Evolutionary conservation across 2,888 invertebrate species (phyloP).

Genomic region (Zeuzera pyrina): DNA sequence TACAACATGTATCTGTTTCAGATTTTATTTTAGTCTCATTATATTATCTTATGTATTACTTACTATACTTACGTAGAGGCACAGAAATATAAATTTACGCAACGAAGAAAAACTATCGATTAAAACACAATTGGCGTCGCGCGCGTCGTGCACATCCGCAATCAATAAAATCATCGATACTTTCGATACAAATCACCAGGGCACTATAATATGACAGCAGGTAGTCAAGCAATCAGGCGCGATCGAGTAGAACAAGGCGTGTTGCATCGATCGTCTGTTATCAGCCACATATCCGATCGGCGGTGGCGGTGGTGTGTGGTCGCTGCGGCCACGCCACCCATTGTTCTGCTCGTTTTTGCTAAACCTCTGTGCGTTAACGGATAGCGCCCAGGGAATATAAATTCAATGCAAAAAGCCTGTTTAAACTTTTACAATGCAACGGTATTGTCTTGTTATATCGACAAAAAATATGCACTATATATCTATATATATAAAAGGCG

Average conservation of each 20-base stretch:
- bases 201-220: constrained; percentile 34
- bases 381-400: constrained; percentile 38
- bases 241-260: constrained; percentile 12
- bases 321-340: constrained; percentile 19
- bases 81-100: too few relatives aligned
- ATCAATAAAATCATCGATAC: constrained; percentile 30
- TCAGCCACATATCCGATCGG: constrained; percentile 28
- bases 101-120: too few relatives aligned
- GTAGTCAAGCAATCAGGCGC: constrained; percentile 16
- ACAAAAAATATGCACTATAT: too few relatives aligned
- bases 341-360: constrained; percentile 35
- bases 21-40: too few relatives aligned
- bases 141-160: constrained; percentile 13
- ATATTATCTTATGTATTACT: too few relatives aligned
- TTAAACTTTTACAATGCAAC: constrained; percentile 41
- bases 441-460: too few relatives aligned
- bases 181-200: constrained; percentile 42
- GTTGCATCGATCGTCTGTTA: constrained; percentile 46
- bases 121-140: too few relatives aligned
- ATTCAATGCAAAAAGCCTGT: constrained; percentile 42
- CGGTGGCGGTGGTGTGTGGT: constrained; percentile 23
- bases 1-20: too few relatives aligned
- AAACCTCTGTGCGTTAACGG: constrained; percentile 29
- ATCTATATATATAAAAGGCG: too few relatives aligned
- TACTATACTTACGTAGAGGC: too few relatives aligned